A percentile compares a stretch with the other conserved stretches of the same genome.
phyloP scores from a whole-genome alignment of 2,113 vertebrate species.

The Marmota monax region DNA sequence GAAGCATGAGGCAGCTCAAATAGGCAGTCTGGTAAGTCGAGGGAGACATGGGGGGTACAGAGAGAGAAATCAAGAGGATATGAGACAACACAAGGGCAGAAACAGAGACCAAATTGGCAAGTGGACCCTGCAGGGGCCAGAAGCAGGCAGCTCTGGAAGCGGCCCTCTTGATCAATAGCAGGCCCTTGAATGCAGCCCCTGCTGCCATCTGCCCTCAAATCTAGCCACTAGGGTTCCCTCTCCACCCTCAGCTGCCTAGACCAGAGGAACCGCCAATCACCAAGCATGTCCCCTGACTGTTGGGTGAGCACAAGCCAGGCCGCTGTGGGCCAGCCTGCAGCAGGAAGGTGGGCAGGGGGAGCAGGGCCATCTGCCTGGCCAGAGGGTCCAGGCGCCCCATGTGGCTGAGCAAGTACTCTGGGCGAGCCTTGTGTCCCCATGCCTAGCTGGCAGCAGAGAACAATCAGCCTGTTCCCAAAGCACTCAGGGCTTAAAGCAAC shows the following conservation, averaged over 20 bases:
- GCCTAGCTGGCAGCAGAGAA: conserved; percentile 60
- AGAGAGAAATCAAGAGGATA: background rate
- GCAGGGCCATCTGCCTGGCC: background rate
- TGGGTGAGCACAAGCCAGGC: background rate
- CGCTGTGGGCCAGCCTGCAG: background rate
- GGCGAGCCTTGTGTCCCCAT: conserved; percentile 63
- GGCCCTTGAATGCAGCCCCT: background rate
- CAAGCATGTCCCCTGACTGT: background rate
- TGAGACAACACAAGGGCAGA: background rate
- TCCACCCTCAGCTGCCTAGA: background rate
- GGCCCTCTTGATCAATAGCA: background rate
- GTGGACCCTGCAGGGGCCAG: background rate
- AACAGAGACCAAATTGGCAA: background rate
- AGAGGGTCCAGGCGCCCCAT: background rate
- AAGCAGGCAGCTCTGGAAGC: background rate
- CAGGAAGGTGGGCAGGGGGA: background rate
- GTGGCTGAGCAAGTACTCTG: background rate
- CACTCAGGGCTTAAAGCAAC: conserved; percentile 84
- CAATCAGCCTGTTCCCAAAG: conserved; percentile 80
- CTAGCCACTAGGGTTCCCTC: background rate
- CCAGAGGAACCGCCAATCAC: background rate
- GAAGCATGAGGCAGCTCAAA: background rate
- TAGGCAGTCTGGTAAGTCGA: background rate
- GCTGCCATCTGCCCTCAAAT: background rate
- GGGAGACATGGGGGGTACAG: background rate